Conservation (phyloP, 2,888 invertebrate genomes). For the Oxycera nigricornis region DNA sequence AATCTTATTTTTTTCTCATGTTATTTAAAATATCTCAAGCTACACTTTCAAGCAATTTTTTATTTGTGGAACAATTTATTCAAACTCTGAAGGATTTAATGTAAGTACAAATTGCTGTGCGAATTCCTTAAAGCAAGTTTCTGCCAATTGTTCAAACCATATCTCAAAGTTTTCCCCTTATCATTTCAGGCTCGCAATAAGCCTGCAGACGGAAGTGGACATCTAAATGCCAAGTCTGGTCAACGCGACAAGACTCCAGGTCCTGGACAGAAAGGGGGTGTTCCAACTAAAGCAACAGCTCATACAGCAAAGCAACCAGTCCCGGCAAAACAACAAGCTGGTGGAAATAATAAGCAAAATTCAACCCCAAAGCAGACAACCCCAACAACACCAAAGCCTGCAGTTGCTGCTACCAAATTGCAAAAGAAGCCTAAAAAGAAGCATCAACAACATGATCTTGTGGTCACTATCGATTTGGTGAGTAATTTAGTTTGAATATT, state of each 20-base stretch:
- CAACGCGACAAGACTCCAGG: conserved; percentile 63
- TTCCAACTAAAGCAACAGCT: conserved; percentile 69
- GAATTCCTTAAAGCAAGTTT: too few relatives aligned
- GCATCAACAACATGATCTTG: conserved; percentile 81
- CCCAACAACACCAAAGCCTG: conserved; percentile 51
- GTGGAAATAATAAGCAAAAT: conserved; percentile 49
- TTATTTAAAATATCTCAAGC: too few relatives aligned
- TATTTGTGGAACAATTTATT: too few relatives aligned
- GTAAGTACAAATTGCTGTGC: too few relatives aligned
- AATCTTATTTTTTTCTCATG: too few relatives aligned
- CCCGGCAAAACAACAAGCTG: conserved; percentile 66
- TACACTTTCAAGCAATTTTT: too few relatives aligned
- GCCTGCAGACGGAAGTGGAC: conserved; percentile 78
- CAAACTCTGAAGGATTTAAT: too few relatives aligned
- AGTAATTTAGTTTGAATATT: too few relatives aligned
- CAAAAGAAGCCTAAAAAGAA: conserved; percentile 81
- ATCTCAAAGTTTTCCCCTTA: not conserved
- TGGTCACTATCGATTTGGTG: conserved; percentile 83
- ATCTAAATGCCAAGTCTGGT: conserved; percentile 64
- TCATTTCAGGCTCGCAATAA: conserved; percentile 77
- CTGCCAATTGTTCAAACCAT: too few relatives aligned
- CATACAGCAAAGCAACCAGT: conserved; percentile 63
- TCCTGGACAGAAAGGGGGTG: conserved; percentile 66
- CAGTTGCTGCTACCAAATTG: conserved; percentile 67
- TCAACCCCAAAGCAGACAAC: conserved; percentile 49